Evolutionary conservation across 2,113 vertebrate species (phyloP).

Genomic region (Erythrocebus patas): DNA sequence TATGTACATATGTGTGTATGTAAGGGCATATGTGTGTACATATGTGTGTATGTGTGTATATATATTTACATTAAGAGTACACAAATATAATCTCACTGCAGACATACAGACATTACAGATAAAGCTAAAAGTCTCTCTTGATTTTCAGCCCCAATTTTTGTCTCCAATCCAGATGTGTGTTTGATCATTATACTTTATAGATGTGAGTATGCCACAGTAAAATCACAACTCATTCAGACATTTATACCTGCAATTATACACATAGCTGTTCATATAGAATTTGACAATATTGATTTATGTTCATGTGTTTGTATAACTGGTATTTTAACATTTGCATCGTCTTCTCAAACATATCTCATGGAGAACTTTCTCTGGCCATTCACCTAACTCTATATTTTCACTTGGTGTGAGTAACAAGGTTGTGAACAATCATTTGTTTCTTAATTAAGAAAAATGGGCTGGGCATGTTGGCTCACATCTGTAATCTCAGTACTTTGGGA

Average conservation of each 20-base stretch:
- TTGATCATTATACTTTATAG: not conserved
- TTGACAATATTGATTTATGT: not conserved
- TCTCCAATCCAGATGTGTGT: not conserved
- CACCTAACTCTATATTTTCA: not conserved
- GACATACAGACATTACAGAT: not conserved
- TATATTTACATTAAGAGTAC: not conserved
- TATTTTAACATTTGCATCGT: not conserved
- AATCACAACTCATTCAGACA: not conserved
- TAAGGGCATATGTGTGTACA: too few relatives aligned
- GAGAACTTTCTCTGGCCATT: not conserved
- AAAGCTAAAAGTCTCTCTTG: not conserved
- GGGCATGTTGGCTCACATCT: too few relatives aligned
- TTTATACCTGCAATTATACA: not conserved
- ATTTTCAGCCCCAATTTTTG: not conserved
- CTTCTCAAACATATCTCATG: accelerated
- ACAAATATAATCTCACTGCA: not conserved
- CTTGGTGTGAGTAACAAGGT: not conserved
- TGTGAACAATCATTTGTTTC: not conserved
- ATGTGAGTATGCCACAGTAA: not conserved
- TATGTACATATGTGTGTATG: not conserved
- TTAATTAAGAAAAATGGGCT: not conserved
- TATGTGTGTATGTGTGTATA: not conserved
- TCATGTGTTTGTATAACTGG: not conserved
- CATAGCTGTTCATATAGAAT: not conserved
- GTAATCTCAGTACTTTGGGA: too few relatives aligned